Evolutionary conservation across 1,140 invertebrate genomes (phyloP), one percentile per base, ranked within the genome.

Genomic region (Heliconius himera): DNA sequence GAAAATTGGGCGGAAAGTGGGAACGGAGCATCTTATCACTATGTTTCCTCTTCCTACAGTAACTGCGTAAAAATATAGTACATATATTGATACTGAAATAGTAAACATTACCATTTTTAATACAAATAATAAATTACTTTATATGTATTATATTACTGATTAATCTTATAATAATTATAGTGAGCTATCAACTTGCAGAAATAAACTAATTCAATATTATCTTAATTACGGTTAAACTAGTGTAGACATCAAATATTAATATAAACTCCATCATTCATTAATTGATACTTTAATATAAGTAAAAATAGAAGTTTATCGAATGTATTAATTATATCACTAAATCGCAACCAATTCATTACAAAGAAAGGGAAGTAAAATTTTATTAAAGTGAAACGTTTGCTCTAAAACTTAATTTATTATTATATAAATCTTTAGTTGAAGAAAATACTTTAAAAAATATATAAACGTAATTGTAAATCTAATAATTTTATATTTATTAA

Each of bases 161-260:
- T 22, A 60, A 66, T 66, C 26, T 29, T 16, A 29, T 13, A 66
- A 29, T 29, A 66, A 66, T 66, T 29, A 66, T 66, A 66, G 26
- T 29, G 3, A 13, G 26, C 26, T 66, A 66, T 26, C 60, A 66
- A 66, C 60, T 66, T 16, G 60, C 60, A 66, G 60, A 66, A 66
- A 66, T 66, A 29, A 66, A 66, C 60, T 13, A 66, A 66, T 66
- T 66, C 26, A 66, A 66, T 11, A 26, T 66, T 66, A 66, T 66
- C 60, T 66, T 26, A 66, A 66, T 66, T 26, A 29, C n/a, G 9
- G 11, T 66, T 29, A 66, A 66, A 29, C 60, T 29, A 66, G 26
- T 66, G 60, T 66, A 66, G 60, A 18, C n/a, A 22, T 29, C 16
- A 16, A 66, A 66, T 22, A 66, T 29, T 6, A 11, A 66, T 66